Evolutionary conservation across 2,113 vertebrate genomes (phyloP).

Genomic region (Notothenia coriiceps): DNA sequence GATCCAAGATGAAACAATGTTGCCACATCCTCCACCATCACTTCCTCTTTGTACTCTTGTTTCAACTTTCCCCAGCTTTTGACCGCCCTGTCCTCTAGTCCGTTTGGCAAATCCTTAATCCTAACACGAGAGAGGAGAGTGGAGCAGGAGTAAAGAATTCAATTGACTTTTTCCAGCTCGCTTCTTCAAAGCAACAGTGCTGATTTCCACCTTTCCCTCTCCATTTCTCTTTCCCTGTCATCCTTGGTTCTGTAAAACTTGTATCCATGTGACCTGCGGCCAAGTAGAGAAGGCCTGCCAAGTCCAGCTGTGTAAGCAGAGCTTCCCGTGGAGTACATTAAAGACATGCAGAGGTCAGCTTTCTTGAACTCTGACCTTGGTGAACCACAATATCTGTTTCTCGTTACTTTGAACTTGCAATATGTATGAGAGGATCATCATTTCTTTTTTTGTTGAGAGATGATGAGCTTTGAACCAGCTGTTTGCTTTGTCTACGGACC

Average conservation of each 20-base stretch:
- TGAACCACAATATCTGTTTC: slow-evolving; percentile 58
- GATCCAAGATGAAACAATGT: slow-evolving; percentile 53
- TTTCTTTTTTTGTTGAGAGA: slow-evolving; percentile 10
- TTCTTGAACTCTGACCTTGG: slow-evolving; percentile 56
- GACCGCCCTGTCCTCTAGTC: slow-evolving; percentile 24
- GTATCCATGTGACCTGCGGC: slow-evolving; percentile 41
- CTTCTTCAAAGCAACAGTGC: slow-evolving; percentile 16
- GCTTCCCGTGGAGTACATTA: slow-evolving; percentile 65
- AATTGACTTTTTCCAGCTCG: neutral
- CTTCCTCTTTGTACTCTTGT: slow-evolving; percentile 50
- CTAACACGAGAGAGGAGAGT: neutral
- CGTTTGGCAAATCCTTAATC: slow-evolving; percentile 36
- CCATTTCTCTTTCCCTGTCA: neutral
- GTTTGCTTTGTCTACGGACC: slow-evolving; percentile 40
- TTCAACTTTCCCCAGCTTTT: slow-evolving; percentile 26
- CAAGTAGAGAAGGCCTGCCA: slow-evolving; percentile 3
- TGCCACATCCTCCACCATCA: slow-evolving; percentile 38
- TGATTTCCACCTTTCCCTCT: slow-evolving; percentile 12
- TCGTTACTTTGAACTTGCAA: slow-evolving; percentile 48
- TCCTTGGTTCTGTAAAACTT: slow-evolving; percentile 29
- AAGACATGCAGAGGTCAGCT: slow-evolving; percentile 54
- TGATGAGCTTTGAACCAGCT: slow-evolving; percentile 27
- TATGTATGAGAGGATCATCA: neutral
- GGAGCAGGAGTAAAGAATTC: slow-evolving; percentile 20
- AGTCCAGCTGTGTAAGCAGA: slow-evolving; percentile 50